A percentile compares a stretch with the other conserved stretches of the same genome.
Evolutionary conservation across 2,888 invertebrate species (phyloP).

Genomic region (Salticus scenicus): DNA sequence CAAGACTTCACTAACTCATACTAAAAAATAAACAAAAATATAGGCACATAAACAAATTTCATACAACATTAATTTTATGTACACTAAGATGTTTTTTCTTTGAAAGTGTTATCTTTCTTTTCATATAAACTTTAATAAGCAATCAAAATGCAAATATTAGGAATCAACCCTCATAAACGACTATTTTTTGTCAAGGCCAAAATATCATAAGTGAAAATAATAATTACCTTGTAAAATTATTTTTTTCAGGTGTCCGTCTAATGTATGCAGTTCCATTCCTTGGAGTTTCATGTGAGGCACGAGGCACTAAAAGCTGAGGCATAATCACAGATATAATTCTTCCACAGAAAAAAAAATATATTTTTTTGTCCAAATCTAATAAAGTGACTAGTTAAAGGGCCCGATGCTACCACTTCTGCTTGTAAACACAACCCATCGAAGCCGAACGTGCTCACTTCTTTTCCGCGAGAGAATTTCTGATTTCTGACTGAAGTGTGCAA

Average conservation of each 20-base stretch:
- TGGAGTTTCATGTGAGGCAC: conserved; percentile 18
- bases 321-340: too few species aligned
- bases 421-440: not conserved
- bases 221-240: conserved; percentile 40
- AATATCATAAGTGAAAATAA: not conserved
- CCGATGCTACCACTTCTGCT: not conserved
- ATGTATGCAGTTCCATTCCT: conserved; percentile 12
- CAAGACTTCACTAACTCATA: too few species aligned
- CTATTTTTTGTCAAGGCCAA: not conserved
- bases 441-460: not conserved
- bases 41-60: too few species aligned
- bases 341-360: not conserved
- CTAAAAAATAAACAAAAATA: too few species aligned
- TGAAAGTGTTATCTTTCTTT: too few species aligned
- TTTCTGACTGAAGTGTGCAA: not conserved
- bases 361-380: too few species aligned
- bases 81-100: too few species aligned
- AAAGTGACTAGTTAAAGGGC: too few species aligned
- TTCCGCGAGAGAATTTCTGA: not conserved
- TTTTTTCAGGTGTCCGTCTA: conserved; percentile 34
- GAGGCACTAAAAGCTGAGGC: conserved; percentile 48
- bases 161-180: too few species aligned
- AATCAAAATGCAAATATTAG: too few species aligned
- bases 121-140: too few species aligned
- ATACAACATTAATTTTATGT: too few species aligned